A percentile compares a stretch with the other conserved stretches of the same genome.
These are phyloP conservation scores for Branchipolynoe longqiensis DNA, from an alignment of 2,888 invertebrate genomes.

Conservation along the genomic window DNA sequence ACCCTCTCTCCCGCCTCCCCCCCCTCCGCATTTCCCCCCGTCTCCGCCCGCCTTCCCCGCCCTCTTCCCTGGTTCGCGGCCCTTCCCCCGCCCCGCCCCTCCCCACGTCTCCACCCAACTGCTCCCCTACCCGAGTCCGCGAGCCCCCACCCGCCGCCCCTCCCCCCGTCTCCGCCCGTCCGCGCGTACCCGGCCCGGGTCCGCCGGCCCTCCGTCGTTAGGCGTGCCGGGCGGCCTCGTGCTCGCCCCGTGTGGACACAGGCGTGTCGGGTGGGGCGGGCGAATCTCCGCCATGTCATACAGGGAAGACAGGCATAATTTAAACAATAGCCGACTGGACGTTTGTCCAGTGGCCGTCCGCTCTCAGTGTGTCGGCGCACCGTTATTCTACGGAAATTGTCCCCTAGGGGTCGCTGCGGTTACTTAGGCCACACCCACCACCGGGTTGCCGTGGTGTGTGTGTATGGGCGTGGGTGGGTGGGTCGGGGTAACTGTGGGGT, in stretches of 20 bases:
- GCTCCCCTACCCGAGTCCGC: too few species aligned
- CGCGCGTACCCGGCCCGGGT: not conserved
- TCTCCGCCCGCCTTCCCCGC: not conserved
- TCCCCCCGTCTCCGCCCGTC: not conserved
- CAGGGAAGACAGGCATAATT: slow-evolving; percentile 48
- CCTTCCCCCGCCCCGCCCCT: not conserved
- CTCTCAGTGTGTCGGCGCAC: not conserved
- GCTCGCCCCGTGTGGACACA: slow-evolving; percentile 6
- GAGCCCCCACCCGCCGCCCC: not conserved
- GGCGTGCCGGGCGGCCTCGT: not conserved
- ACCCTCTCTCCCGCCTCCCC: too few species aligned
- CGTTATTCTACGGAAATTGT: slow-evolving; percentile 27
- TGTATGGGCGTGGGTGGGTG: not conserved
- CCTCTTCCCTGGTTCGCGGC: not conserved
- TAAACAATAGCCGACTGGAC: slow-evolving; percentile 8
- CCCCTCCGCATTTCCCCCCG: too few species aligned
- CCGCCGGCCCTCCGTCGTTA: not conserved
- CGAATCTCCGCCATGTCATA: slow-evolving; percentile 54
- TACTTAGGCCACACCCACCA: slow-evolving; percentile 19
- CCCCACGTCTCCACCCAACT: not conserved
- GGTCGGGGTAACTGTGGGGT: too few species aligned
- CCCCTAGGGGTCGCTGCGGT: slow-evolving; percentile 24
- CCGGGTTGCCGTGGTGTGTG: not conserved
- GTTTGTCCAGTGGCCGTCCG: slow-evolving; percentile 48
- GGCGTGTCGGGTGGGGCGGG: slow-evolving; percentile 10